Evolutionary conservation across 2,113 vertebrate genomes (phyloP), one percentile per base, ranked within the genome.

Genomic region (Solea senegalensis): DNA sequence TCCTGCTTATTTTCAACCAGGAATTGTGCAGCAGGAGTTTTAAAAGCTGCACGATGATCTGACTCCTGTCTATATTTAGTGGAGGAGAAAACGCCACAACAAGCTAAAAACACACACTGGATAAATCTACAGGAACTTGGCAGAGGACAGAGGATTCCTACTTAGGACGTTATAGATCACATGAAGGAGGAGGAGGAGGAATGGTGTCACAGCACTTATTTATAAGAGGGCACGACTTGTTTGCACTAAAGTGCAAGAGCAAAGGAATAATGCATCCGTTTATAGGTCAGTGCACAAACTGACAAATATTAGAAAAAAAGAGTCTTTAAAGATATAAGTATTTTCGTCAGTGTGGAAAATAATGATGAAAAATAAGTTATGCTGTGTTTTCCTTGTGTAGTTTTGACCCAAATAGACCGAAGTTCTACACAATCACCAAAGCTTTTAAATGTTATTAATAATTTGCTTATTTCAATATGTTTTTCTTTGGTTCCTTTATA

Each of bases 101-200:
- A 34, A 8, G 12, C 8, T 12, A 56, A 34, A 34, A 9, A 8
- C 11, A 4, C n/a, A 15, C 54, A 9, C 9, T 52, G 50, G 3
- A 34, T 21, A 28, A 13, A 54, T 56, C 54, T 56, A 28, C 13
- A 34, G 14, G 7, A 26, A 52, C 8, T 52, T 52, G 51, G 16
- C 51, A 26, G 51, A 52, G 16, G 16, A 26, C 28, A 58, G 0
- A 21, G 11, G 45, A 48, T 34, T 58, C 13, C 48, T 55, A 12
- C 63, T 68, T 45, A 40, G 48, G n/a, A 40, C 59, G 66, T 74
- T 74, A 34, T 28, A 59, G 66, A 48, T 67, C 46, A 63, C 63
- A 57, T 53, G 15, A 21, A 21, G 21, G 21, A 21, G 26, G 59
- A n/a, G 8, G 39, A 64, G 39, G 13, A 2, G n/a, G 15, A 27